Base-by-base conservation (phyloP, 2,797 vertebrate species). In the Enteromius treurensis region DNA sequence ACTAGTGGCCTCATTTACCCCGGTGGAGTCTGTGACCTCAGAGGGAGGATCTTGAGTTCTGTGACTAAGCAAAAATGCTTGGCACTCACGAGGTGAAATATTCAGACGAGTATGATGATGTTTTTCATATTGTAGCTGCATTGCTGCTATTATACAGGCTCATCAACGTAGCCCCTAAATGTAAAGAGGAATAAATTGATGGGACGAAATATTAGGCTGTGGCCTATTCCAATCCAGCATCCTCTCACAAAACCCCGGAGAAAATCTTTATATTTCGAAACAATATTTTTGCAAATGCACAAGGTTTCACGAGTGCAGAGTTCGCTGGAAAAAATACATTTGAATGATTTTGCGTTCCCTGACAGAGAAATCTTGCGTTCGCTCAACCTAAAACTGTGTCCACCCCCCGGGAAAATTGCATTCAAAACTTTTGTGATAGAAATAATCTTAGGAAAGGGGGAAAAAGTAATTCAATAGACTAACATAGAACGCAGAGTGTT, bases 1-100 rank as follows among this genome's bases (percentile, higher is more conserved):
- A 86, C 74, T 87, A 77, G 67, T 87, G 83, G 79, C 87, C 88
- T 91, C 85, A 79, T 65, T 49, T 81, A 69, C 71, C 88, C 84
- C 65, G 21, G 82, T 49, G 73, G 82, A 88, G 86, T 80, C 49
- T 51, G 47, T 53, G 32, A 62, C 77, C 49, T 21, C n/a, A 80
- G 67, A 47, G 64, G 60, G 53, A 29, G 64, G 37, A 75, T 62
- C 40, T 29, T 75, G 17, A 71, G 17, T 53, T 84, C 51, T 34
- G 70, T 74, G 37, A 79, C 26, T 40, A 51, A 79, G 83, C 34
- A 81, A 71, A 81, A 78, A 55, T 62, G 21, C 6, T 69, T 1
- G 1, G 60, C 23, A 3, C 37, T 68, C 37, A 26, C 2, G 34
- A 77, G 32, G 40, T 62, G 40, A 47, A 26, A 26, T 26, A 60